Conservation (phyloP, 2,888 invertebrate species). For the Desoria tigrina region DNA sequence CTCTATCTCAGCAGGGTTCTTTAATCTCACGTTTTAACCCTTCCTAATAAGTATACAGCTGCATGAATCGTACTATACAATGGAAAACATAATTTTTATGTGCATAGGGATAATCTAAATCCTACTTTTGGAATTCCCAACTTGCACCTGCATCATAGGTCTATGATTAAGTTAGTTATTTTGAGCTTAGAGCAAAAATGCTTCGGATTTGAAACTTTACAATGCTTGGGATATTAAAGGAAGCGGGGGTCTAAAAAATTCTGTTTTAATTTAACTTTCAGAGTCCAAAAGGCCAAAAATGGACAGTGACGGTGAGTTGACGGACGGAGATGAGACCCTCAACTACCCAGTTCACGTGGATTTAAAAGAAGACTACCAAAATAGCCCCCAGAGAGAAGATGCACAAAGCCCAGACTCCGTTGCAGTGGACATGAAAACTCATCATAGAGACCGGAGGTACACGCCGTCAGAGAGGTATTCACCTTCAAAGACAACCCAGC, state of each 20-base stretch:
- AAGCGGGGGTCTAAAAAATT: conserved; percentile 8
- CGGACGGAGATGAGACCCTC: conserved; percentile 32
- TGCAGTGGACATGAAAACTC: conserved; percentile 33
- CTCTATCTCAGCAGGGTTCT: conserved; percentile 15
- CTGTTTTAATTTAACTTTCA: conserved; percentile 38
- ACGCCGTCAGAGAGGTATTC: neutral
- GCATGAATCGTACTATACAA: too few relatives aligned
- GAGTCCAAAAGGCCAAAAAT: conserved; percentile 50
- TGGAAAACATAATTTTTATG: too few relatives aligned
- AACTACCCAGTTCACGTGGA: conserved; percentile 22
- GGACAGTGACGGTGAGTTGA: conserved; percentile 40
- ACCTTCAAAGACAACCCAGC: neutral
- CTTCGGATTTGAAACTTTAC: too few relatives aligned
- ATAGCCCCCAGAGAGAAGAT: conserved; percentile 23
- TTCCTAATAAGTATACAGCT: too few relatives aligned
- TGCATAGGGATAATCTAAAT: too few relatives aligned
- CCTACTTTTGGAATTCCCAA: too few relatives aligned
- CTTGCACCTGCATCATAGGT: too few relatives aligned
- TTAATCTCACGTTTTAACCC: neutral
- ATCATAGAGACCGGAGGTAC: conserved; percentile 11
- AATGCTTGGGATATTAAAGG: too few relatives aligned
- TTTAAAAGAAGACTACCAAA: conserved; percentile 34
- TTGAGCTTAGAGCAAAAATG: too few relatives aligned
- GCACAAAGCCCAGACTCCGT: conserved; percentile 33
- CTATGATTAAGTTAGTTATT: too few relatives aligned